phyloP scores from a whole-genome alignment of 2,888 invertebrate species.

The Drymonia ruficornis region DNA sequence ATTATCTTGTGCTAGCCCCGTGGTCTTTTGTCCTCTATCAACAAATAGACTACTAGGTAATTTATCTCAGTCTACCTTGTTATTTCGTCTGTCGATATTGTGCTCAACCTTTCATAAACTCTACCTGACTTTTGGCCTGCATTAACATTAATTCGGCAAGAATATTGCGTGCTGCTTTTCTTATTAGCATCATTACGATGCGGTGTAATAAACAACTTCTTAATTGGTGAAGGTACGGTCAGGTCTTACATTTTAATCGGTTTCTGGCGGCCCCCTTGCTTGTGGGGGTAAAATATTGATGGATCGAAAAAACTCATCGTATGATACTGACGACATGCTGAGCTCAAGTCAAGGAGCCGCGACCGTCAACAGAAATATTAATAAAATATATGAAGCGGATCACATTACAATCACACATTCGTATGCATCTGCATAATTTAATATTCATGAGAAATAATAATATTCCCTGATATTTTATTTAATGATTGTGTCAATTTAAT shows the following conservation, averaged over 20 bases:
- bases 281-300: conserved; percentile 23
- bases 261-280: conserved; percentile 11
- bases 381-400: conserved; percentile 25
- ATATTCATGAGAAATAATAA: not conserved
- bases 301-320: conserved; percentile 32
- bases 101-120: not conserved
- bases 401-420: conserved; percentile 10
- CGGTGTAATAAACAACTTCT: conserved; percentile 9
- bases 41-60: too few relatives aligned
- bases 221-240: conserved; percentile 8
- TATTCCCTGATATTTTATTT: not conserved
- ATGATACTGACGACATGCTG: conserved; percentile 34
- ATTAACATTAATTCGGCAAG: not conserved
- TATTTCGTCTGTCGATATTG: too few relatives aligned
- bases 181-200: not conserved
- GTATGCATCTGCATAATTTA: not conserved
- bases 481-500: not conserved
- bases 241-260: conserved; percentile 11
- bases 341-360: conserved; percentile 36
- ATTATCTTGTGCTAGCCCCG: too few relatives aligned
- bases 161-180: too few relatives aligned
- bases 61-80: too few relatives aligned
- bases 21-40: too few relatives aligned
- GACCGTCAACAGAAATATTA: conserved; percentile 35
- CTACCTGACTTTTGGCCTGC: not conserved